phyloP scores from a whole-genome alignment of 2,797 vertebrate species.

The Lateolabrax maculatus region DNA sequence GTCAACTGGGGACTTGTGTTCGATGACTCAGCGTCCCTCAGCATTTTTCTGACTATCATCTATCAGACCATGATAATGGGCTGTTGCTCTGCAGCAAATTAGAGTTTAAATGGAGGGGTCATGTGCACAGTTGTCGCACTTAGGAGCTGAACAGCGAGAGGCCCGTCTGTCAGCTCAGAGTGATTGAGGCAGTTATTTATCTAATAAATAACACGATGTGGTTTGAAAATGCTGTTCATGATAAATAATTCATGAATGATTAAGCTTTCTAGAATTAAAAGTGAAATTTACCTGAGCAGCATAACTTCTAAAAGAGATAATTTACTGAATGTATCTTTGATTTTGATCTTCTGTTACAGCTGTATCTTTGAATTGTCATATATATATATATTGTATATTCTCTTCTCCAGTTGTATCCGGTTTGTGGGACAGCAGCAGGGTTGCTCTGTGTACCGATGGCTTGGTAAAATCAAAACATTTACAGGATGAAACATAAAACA shows the following conservation, averaged over 20 bases:
- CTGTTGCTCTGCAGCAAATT: conserved; percentile 19
- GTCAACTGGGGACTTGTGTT: conserved; percentile 17
- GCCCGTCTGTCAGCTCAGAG: not conserved
- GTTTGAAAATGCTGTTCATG: not conserved
- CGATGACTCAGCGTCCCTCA: conserved; percentile 29
- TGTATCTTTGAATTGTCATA: too few relatives aligned
- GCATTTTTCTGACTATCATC: conserved; percentile 14
- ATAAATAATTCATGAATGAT: not conserved
- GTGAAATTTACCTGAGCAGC: not conserved
- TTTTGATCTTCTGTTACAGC: too few relatives aligned
- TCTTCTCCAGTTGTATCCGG: not conserved
- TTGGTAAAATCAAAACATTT: not conserved
- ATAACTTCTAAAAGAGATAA: not conserved
- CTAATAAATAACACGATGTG: not conserved
- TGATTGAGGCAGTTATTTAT: not conserved
- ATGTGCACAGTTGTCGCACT: not conserved
- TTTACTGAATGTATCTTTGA: not conserved
- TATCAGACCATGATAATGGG: conserved; percentile 18
- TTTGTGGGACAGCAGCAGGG: not conserved
- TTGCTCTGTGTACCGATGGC: not conserved
- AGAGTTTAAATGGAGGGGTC: conserved; percentile 1
- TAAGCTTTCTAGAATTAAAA: not conserved
- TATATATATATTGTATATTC: not conserved
- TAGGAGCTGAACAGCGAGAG: not conserved
- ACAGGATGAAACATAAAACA: not conserved